Percentiles rank a stretch among this genome's conserved stretches.
These are phyloP conservation scores for Anabacerthia variegaticeps DNA, from an alignment of 2,797 vertebrate genomes.

Conservation along the genomic window DNA sequence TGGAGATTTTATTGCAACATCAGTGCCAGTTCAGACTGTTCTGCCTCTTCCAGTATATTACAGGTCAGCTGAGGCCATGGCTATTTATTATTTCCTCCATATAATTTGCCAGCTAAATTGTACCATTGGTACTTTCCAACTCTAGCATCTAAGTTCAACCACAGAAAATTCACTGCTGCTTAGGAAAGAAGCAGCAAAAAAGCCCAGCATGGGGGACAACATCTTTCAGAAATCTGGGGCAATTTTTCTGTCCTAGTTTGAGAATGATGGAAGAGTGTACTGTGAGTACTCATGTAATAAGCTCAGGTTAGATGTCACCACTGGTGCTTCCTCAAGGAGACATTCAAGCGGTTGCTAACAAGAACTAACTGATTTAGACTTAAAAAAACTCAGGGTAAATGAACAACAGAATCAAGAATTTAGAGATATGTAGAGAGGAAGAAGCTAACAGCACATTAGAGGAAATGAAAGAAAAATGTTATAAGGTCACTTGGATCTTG, in stretches of 20 bases:
- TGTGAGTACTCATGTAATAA: background rate
- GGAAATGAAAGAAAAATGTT: background rate
- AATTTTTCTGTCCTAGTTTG: background rate
- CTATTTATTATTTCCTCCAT: background rate
- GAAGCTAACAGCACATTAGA: rapidly evolving
- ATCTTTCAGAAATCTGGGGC: background rate
- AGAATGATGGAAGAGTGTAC: background rate
- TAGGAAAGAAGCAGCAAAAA: background rate
- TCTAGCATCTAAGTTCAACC: background rate
- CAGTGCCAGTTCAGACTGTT: background rate
- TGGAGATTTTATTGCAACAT: background rate
- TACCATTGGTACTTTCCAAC: background rate
- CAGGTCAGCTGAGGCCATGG: background rate
- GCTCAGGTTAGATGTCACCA: background rate
- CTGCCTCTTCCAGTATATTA: background rate
- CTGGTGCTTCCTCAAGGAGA: background rate
- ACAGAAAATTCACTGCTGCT: background rate
- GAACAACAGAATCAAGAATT: background rate
- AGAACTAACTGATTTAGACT: background rate
- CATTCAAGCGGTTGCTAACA: background rate
- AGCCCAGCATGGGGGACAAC: background rate
- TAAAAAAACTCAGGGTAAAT: background rate
- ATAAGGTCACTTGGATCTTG: background rate
- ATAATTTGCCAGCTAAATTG: background rate
- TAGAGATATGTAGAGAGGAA: background rate